These are phyloP conservation scores for Dasyurus viverrinus DNA, from an alignment of 2,113 vertebrate species.

Conservation along the genomic window DNA sequence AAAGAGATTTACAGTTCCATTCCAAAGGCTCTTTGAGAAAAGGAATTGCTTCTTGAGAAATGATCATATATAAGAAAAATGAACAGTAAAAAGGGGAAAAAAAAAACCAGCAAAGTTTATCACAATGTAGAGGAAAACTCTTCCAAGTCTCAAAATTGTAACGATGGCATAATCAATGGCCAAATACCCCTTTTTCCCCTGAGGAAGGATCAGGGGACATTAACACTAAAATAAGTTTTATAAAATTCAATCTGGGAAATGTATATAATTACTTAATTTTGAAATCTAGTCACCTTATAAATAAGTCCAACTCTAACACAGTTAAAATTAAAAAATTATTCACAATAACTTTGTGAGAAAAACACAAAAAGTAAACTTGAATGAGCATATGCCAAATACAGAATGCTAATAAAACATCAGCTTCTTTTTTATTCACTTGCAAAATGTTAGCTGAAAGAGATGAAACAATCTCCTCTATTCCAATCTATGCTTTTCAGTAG, in stretches of 20 bases:
- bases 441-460: slow-evolving; percentile 29
- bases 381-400: background rate
- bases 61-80: background rate
- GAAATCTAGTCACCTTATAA: background rate
- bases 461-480: slow-evolving; percentile 24
- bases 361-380: background rate
- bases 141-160: background rate
- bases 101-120: background rate
- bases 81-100: background rate
- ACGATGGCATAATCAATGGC: background rate
- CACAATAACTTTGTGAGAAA: background rate
- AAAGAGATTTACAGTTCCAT: background rate
- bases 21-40: background rate
- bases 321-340: background rate
- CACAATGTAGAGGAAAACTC: background rate
- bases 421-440: slow-evolving; percentile 46
- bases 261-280: background rate
- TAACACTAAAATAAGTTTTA: background rate
- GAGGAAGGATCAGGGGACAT: background rate
- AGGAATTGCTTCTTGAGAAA: background rate
- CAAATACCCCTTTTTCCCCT: background rate
- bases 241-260: background rate
- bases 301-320: too few relatives aligned
- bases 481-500: slow-evolving; percentile 27
- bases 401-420: background rate